Conservation (phyloP, 2,888 invertebrate genomes). For the Mythimna ferrago region DNA sequence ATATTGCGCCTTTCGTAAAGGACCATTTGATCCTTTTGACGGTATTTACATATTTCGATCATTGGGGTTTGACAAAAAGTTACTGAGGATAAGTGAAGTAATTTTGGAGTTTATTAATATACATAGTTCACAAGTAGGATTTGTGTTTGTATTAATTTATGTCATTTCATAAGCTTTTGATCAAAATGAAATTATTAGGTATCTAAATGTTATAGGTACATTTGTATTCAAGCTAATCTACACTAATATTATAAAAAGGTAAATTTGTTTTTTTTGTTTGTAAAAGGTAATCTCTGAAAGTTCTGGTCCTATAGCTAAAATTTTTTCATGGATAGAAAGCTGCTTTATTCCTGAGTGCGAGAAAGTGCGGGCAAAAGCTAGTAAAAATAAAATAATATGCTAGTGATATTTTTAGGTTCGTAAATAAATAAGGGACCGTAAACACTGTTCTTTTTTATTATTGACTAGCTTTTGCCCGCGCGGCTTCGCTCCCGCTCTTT, state of each 20-base stretch:
- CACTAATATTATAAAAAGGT: no score
- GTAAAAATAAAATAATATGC: no score
- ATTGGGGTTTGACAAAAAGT: slow-evolving; percentile 12
- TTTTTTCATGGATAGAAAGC: no score
- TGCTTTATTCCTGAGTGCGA: no score
- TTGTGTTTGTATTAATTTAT: neutral
- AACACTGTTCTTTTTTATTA: neutral
- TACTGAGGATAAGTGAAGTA: neutral
- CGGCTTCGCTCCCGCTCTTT: no score
- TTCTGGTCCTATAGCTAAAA: no score
- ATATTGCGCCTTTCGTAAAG: slow-evolving; percentile 27
- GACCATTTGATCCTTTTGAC: slow-evolving; percentile 40
- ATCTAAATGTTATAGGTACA: neutral
- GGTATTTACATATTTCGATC: neutral
- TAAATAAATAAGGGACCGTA: neutral
- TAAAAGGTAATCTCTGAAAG: no score
- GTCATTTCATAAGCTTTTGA: neutral
- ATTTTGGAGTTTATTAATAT: neutral
- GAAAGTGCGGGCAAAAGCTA: no score
- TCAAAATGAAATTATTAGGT: neutral
- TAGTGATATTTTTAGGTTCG: neutral
- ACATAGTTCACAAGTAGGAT: neutral
- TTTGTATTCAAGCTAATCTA: no score
- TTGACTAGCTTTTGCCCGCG: no score
- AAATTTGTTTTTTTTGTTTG: no score